Evolutionary conservation across 2,888 invertebrate genomes (phyloP), one percentile per base, ranked within the genome.

Genomic region (Labia minor): DNA sequence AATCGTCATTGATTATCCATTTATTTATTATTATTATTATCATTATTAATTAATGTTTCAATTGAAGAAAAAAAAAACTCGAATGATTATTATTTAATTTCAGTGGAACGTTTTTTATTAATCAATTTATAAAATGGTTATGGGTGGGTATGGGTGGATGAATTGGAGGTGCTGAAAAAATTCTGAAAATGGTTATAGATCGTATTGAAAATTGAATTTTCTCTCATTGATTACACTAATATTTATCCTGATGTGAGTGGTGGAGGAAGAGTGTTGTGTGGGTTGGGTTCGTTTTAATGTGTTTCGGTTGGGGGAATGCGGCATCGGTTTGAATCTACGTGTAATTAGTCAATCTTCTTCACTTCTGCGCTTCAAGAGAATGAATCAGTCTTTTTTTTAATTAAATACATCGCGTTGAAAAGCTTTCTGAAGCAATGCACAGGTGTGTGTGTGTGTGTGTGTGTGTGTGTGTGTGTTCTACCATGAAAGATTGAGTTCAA

Each of bases 261-360:
- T 11, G 6, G 33, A 33, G 33, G 33, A 11, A 33, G 33, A 33
- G 33, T 11, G n/a, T 11, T n/a, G 49, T 49, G 14, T 49, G 49
- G 4, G 14, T 33, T 49, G n/a, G 16, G 49, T 16, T 49, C 49
- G 49, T 11, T 49, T 49, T 49, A 49, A 49, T 49, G 49, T 49
- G 49, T 49, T 49, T 49, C n/a, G 16, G 49, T 4, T 16, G 2
- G 49, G 14, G n/a, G 16, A 49, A 11, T 49, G 2, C 49, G 14
- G 4, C 49, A 4, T 14, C 8, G n/a, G 16, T 14, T 49, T 14
- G 49, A 49, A 49, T 49, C 49, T 8, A 49, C 49, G 49, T 49
- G 49, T 49, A 49, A 49, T 49, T 49, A 49, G 49, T 49, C 49
- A 49, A 49, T 49, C 49, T 49, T 49, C 49, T 49, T 49, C 49